These are phyloP conservation scores for Rhysida immarginata DNA, from an alignment of 1,140 invertebrate species.

Conservation along the genomic window DNA sequence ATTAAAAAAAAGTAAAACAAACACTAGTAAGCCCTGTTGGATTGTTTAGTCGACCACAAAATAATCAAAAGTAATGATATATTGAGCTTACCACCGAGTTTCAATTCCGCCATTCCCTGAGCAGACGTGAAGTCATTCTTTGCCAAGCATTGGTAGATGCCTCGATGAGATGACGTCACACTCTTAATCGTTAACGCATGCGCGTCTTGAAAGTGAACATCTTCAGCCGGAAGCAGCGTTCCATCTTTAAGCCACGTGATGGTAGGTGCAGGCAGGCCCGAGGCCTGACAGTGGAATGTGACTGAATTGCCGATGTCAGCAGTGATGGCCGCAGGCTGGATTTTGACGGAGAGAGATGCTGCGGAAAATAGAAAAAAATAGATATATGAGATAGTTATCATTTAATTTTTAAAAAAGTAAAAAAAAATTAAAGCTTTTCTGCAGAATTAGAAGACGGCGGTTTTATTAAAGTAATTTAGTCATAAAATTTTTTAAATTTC, in stretches of 20 bases:
- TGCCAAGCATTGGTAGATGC: conserved; percentile 78
- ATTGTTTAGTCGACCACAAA: too few relatives aligned
- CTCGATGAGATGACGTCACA: conserved; percentile 57
- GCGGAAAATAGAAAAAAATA: neutral
- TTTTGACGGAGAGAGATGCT: neutral
- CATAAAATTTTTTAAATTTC: too few relatives aligned
- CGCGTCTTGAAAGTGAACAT: neutral
- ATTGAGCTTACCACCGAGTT: conserved; percentile 57
- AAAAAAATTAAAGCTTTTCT: too few relatives aligned
- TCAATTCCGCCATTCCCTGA: conserved; percentile 63
- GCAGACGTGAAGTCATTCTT: conserved; percentile 59
- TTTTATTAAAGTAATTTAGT: too few relatives aligned
- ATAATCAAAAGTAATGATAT: too few relatives aligned
- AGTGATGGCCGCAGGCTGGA: neutral
- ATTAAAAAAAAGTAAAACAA: too few relatives aligned
- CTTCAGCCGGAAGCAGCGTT: conserved; percentile 38
- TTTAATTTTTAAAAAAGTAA: too few relatives aligned
- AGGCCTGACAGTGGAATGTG: conserved; percentile 63
- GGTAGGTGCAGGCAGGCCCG: conserved; percentile 53
- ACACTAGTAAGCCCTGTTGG: too few relatives aligned
- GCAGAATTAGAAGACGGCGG: too few relatives aligned
- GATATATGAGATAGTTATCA: too few relatives aligned
- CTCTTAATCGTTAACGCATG: conserved; percentile 18
- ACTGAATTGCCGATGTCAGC: conserved; percentile 60
- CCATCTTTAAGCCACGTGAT: conserved; percentile 71